Conservation (phyloP, 2,888 invertebrate genomes). For the Pterostichus niger region DNA sequence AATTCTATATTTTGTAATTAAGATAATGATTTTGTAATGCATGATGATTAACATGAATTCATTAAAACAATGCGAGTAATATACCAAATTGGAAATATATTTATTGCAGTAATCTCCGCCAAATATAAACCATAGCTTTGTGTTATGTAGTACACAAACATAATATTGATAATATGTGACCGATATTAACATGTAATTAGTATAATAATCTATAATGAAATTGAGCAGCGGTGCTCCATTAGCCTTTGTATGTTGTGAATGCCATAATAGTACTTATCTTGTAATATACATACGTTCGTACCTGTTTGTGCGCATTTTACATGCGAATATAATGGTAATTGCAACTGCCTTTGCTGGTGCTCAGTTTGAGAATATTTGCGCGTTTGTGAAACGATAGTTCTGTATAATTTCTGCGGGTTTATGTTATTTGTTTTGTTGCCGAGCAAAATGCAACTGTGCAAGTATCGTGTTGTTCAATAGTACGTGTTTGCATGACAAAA, state of each 20-base stretch:
- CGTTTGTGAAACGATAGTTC: conserved; percentile 45
- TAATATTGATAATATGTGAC: conserved; percentile 24
- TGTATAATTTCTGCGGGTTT: conserved; percentile 19
- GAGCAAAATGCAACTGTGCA: conserved; percentile 14
- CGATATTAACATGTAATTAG: conserved; percentile 46
- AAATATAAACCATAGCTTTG: neutral
- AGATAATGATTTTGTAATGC: no score
- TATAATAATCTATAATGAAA: conserved; percentile 49
- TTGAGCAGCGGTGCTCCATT: conserved; percentile 40
- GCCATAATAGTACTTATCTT: conserved; percentile 47
- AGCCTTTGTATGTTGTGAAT: conserved; percentile 49
- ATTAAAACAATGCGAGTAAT: no score
- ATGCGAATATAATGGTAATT: conserved; percentile 31
- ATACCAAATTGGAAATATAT: no score
- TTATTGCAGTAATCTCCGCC: no score
- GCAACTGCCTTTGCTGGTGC: conserved; percentile 4
- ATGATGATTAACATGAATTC: no score
- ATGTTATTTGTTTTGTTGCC: conserved; percentile 1
- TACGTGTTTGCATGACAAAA: conserved; percentile 18
- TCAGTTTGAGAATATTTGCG: conserved; percentile 47
- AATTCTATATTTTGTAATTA: no score
- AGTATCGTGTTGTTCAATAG: conserved; percentile 18
- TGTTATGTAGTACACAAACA: neutral
- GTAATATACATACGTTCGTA: conserved; percentile 43
- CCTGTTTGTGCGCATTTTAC: conserved; percentile 39